Percentiles rank a stretch among this genome's conserved stretches.
phyloP scores from a whole-genome alignment of 2,113 vertebrate genomes.

The Tichodroma muraria region DNA sequence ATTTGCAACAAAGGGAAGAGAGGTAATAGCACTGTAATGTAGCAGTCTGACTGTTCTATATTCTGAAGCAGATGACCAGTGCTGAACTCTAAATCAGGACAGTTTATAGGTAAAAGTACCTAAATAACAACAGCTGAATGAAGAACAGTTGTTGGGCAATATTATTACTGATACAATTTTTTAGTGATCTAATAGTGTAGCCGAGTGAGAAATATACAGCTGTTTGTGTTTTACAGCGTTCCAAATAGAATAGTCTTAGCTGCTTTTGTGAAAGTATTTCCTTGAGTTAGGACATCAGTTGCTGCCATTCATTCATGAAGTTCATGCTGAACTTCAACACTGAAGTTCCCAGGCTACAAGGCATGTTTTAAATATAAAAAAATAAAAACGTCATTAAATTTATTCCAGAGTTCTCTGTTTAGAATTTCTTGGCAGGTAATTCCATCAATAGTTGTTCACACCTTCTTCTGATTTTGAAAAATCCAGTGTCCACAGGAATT shows the following conservation, averaged over 20 bases:
- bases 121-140: background rate
- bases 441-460: background rate
- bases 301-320: background rate
- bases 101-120: background rate
- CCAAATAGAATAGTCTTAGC: background rate
- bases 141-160: background rate
- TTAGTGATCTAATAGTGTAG: background rate
- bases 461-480: constrained; percentile 17
- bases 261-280: background rate
- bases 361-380: background rate
- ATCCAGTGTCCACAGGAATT: background rate
- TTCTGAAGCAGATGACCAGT: background rate
- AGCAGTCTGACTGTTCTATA: background rate
- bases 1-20: background rate
- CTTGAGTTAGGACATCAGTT: background rate
- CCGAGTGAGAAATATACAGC: background rate
- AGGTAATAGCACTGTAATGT: background rate
- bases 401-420: background rate
- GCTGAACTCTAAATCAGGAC: background rate
- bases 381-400: background rate
- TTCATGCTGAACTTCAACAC: too few relatives aligned
- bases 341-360: background rate
- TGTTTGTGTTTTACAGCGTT: background rate
- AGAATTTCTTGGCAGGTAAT: background rate
- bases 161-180: background rate